Base-by-base conservation (phyloP, 1,140 invertebrate species). In the Octopus bimaculoides region DNA sequence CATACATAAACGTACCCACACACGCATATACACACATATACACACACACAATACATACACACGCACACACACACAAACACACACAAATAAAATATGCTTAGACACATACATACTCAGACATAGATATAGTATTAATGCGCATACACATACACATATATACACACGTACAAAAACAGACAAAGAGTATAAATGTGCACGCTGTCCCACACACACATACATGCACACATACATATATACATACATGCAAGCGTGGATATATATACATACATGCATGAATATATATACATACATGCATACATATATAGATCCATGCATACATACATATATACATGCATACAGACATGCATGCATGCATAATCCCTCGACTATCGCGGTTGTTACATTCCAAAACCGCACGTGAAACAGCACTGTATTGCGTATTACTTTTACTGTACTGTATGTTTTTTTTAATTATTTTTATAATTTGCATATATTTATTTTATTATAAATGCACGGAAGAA, bases 221-320 rank as follows among this genome's bases (percentile, higher is more conserved):
- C 54, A 79, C 52, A 69, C 54, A 79, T 61, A 81, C 54, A 81
- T 74, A 79, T 69, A 80, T 52, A 80, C 52, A 69, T 75, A 80
- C 69, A 77, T 77, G 66, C 55, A 79, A 55, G 75, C 61, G 54
- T 75, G 75, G 14, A 79, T 55, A 79, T 55, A 41, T 41, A 41
- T 41, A 41, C 2, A 41, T 41, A 41, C 2, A 41, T 41, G 2
- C 2, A 41, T 41, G 2, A 1, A 41, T 41, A 41, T 41, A 41
- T 41, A 0, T 41, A 41, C 2, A 41, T 41, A 41, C 2, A 41
- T 41, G 2, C 2, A 41, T 41, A 41, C 2, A 41, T 41, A 41
- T 41, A 41, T 41, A 41, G 2, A 41, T n/a, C n/a, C n/a, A n/a
- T n/a, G n/a, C n/a, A n/a, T 41, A 41, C 26, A 41, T 41, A 0